Conservation (phyloP, 2,888 invertebrate genomes). For the Deladenus siricidicola region DNA sequence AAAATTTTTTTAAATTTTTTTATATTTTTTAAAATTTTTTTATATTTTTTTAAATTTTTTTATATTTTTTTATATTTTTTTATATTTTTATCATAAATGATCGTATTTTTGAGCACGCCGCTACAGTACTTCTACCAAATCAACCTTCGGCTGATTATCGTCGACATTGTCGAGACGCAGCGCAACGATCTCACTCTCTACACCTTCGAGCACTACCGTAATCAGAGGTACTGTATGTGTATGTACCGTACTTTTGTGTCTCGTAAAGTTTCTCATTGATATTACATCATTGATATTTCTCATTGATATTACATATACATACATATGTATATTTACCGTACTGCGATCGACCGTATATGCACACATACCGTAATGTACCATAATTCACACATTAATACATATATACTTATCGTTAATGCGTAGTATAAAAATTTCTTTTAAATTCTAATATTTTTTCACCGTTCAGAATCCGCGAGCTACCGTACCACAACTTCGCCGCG, state of each 20-base stretch:
- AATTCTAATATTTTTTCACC: background rate
- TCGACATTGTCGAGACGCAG: conserved; percentile 43
- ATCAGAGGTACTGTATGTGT: conserved; percentile 33
- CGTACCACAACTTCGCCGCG: conserved; percentile 46
- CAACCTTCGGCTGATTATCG: conserved; percentile 40
- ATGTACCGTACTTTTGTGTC: too few species aligned
- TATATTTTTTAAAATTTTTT: too few species aligned
- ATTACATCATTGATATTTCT: too few species aligned
- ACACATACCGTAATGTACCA: too few species aligned
- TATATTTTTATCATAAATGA: background rate
- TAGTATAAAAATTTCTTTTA: background rate
- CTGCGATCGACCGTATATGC: too few species aligned
- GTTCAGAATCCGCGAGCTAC: conserved; percentile 31
- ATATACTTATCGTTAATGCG: background rate
- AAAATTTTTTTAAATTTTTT: too few species aligned
- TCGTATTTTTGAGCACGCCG: background rate
- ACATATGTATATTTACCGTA: too few species aligned
- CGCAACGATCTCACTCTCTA: conserved; percentile 44
- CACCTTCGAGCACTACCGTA: conserved; percentile 44
- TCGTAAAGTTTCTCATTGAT: too few species aligned
- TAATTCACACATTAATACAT: background rate
- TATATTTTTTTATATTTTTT: too few species aligned
- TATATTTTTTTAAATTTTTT: too few species aligned
- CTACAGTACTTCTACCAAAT: conserved; percentile 48
- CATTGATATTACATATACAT: too few species aligned